These are phyloP conservation scores for Hipparchia semele DNA, from an alignment of 2,888 invertebrate genomes.

Conservation along the genomic window DNA sequence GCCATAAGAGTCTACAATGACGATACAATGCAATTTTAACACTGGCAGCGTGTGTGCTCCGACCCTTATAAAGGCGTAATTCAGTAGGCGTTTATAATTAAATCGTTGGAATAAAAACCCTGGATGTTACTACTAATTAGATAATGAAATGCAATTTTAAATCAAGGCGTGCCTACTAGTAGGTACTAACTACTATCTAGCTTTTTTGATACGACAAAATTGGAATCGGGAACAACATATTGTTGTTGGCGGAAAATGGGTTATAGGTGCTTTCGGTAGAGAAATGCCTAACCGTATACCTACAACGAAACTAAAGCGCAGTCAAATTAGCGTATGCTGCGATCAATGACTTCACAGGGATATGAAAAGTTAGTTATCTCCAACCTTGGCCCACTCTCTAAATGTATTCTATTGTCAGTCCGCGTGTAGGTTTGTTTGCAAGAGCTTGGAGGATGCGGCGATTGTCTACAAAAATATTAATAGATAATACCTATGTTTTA, in stretches of 20 bases:
- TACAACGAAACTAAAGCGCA: no score
- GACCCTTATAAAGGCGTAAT: not conserved
- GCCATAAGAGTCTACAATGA: no score
- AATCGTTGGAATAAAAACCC: conserved; percentile 43
- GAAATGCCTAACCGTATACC: no score
- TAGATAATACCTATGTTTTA: not conserved
- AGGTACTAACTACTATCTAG: no score
- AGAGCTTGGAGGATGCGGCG: conserved; percentile 29
- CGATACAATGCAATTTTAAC: no score
- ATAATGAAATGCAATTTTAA: conserved; percentile 37
- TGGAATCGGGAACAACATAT: no score
- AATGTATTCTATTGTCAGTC: conserved; percentile 38
- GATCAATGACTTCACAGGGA: conserved; percentile 29
- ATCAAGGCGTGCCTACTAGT: no score
- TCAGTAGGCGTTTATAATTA: conserved; percentile 45
- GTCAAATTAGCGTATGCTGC: not conserved
- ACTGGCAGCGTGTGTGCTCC: not conserved
- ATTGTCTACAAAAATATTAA: conserved; percentile 8
- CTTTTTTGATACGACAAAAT: no score
- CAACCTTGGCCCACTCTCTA: conserved; percentile 40
- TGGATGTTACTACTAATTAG: conserved; percentile 36
- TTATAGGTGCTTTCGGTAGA: no score
- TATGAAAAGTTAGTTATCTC: conserved; percentile 22
- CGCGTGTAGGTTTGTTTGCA: conserved; percentile 37
- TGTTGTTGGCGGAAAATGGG: no score